Base-by-base conservation (phyloP, 2,888 invertebrate species). In the Lasioglossum oenotherae region DNA sequence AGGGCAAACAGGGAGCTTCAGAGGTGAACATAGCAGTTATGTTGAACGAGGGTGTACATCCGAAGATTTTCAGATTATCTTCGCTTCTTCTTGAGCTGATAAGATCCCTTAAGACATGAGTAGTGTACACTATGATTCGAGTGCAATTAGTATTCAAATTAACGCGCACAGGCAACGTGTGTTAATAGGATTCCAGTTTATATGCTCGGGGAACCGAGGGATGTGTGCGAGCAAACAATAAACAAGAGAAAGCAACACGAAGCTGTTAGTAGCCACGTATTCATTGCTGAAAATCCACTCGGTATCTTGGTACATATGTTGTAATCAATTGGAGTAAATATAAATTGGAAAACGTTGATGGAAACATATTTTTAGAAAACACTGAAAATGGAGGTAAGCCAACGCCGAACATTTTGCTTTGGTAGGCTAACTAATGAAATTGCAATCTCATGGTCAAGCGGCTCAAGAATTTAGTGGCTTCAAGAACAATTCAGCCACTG, bases 181-280 rank as follows among this genome's bases (percentile, higher is more conserved):
- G 57, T 57, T 57, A 57, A 57, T 57, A 57, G n/a, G n/a, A n/a
- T 57, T 57, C n/a, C 57, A n/a, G n/a, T 57, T 57, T 57, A 57
- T 57, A 10, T 57, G n/a, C 57, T 57, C 1, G 57, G n/a, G 4
- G n/a, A 57, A 57, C 12, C 57, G 57, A n/a, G 57, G n/a, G 57
- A 57, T n/a, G n/a, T 57, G n/a, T 0, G 12, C 8, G 4, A 10
- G n/a, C 57, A 57, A 57, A 57, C n/a, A 57, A 57, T 57, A 57
- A 57, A 57, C n/a, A 23, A 12, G n/a, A 12, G 57, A 4, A 12
- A 57, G n/a, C 53, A 53, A 57, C n/a, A 12, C 4, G 57, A n/a
- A 57, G 10, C n/a, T 57, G 8, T 49, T 49, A 19, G 16, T 19
- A 49, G 2, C n/a, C 1, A n/a, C n/a, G n/a, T n/a, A 57, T 57